Conservation (phyloP, 1,140 invertebrate species). For the Pseudachorutes palmiensis region DNA sequence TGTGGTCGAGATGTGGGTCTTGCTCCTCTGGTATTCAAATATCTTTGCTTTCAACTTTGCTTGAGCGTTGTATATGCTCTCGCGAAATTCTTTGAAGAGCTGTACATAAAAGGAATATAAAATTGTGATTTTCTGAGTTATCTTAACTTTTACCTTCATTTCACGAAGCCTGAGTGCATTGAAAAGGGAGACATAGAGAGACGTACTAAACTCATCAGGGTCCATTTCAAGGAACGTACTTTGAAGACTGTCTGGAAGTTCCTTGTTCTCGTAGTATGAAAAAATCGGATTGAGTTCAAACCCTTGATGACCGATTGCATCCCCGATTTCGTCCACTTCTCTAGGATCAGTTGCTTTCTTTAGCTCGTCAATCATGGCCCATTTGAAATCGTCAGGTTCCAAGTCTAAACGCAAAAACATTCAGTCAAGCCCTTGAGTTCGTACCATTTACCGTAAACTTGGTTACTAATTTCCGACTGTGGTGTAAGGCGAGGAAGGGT, state of each 20-base stretch:
- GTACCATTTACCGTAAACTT: not conserved
- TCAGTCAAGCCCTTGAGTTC: not conserved
- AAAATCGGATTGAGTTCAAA: not conserved
- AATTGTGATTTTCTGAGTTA: slow-evolving; percentile 18
- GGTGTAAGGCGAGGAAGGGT: not conserved
- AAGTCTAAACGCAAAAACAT: not conserved
- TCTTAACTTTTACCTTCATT: slow-evolving; percentile 40
- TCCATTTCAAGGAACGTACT: not conserved
- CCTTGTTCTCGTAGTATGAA: not conserved
- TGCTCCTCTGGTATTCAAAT: not conserved
- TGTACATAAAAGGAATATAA: not conserved
- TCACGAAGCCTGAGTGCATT: slow-evolving; percentile 37
- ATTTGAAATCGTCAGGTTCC: not conserved
- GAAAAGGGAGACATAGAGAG: not conserved
- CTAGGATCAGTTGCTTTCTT: not conserved
- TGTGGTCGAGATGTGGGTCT: not conserved
- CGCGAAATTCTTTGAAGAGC: not conserved
- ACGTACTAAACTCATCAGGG: not conserved
- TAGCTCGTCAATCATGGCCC: not conserved
- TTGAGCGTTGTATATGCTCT: too few relatives aligned
- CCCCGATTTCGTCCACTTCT: not conserved
- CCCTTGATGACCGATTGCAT: too few relatives aligned
- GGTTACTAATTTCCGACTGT: not conserved
- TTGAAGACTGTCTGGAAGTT: not conserved
- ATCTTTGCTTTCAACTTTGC: too few relatives aligned